phyloP scores from a whole-genome alignment of 2,888 invertebrate genomes.

The Nasonovia ribisnigri region DNA sequence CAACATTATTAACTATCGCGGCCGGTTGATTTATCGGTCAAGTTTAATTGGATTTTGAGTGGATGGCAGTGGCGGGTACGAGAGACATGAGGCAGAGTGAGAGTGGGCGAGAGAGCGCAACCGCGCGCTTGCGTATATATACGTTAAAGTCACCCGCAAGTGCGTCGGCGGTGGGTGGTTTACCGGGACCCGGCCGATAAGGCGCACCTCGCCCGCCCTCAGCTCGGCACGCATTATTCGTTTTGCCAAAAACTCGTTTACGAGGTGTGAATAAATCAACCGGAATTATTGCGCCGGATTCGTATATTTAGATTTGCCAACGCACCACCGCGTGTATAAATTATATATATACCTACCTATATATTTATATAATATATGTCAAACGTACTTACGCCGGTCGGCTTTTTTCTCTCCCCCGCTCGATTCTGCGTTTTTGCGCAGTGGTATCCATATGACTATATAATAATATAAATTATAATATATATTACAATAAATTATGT shows the following conservation, averaged over 20 bases:
- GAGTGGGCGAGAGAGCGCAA: not conserved
- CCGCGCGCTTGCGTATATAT: not conserved
- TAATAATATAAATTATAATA: not conserved
- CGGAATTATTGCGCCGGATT: conserved; percentile 63
- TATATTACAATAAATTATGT: not conserved
- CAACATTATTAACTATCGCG: conserved; percentile 64
- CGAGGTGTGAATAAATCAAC: conserved; percentile 63
- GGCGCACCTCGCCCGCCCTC: conserved; percentile 52
- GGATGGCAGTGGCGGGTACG: conserved; percentile 45
- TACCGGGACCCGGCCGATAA: conserved; percentile 60
- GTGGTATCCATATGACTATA: not conserved
- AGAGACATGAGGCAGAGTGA: not conserved
- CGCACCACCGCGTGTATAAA: not conserved
- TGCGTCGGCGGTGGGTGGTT: conserved; percentile 66
- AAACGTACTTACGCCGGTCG: conserved; percentile 11
- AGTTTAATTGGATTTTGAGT: conserved; percentile 65
- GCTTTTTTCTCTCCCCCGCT: not conserved
- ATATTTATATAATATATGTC: not conserved
- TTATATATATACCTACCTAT: not conserved
- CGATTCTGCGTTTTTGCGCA: not conserved
- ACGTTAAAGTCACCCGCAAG: conserved; percentile 67
- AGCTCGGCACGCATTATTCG: conserved; percentile 56
- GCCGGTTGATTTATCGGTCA: conserved; percentile 64
- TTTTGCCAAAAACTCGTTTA: conserved; percentile 65
- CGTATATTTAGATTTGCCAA: conserved; percentile 57